These are phyloP conservation scores for Bombus superbus DNA, from an alignment of 1,140 invertebrate genomes.

Conservation along the genomic window DNA sequence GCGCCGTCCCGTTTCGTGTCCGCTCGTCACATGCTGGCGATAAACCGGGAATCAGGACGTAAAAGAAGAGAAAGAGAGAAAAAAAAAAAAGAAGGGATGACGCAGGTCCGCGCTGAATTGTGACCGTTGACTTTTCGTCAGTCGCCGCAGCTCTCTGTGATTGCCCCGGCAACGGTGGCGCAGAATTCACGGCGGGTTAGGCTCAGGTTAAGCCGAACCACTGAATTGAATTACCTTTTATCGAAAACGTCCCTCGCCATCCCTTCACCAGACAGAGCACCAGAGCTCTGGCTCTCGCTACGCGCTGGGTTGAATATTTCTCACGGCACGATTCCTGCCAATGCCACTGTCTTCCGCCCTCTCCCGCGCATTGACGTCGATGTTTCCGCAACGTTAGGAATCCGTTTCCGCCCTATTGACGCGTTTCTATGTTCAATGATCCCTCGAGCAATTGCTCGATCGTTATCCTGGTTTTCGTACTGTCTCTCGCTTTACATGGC, in stretches of 20 bases:
- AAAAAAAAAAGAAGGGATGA: neutral
- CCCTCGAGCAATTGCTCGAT: constrained; percentile 20
- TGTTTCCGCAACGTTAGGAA: constrained; percentile 59
- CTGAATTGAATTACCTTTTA: constrained; percentile 62
- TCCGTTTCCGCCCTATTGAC: constrained; percentile 50
- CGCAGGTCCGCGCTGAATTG: constrained; percentile 24
- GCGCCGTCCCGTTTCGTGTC: neutral
- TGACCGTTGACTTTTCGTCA: constrained; percentile 59
- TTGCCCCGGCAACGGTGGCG: constrained; percentile 44
- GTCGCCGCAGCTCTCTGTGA: constrained; percentile 47
- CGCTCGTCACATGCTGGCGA: constrained; percentile 39
- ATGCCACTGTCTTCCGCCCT: constrained; percentile 8
- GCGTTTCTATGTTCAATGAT: constrained; percentile 34
- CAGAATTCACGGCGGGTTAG: constrained; percentile 39
- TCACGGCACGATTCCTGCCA: constrained; percentile 31
- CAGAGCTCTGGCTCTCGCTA: neutral
- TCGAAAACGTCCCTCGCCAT: constrained; percentile 24
- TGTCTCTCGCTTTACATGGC: neutral
- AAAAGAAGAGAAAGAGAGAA: neutral
- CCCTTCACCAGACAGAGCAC: neutral
- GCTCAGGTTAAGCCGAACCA: constrained; percentile 38
- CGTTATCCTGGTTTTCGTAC: constrained; percentile 3
- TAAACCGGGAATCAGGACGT: constrained; percentile 31
- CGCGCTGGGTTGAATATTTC: constrained; percentile 34
- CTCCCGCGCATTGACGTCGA: constrained; percentile 26